phyloP scores from a whole-genome alignment of 1,140 invertebrate genomes.

The Epicauta chinensis region DNA sequence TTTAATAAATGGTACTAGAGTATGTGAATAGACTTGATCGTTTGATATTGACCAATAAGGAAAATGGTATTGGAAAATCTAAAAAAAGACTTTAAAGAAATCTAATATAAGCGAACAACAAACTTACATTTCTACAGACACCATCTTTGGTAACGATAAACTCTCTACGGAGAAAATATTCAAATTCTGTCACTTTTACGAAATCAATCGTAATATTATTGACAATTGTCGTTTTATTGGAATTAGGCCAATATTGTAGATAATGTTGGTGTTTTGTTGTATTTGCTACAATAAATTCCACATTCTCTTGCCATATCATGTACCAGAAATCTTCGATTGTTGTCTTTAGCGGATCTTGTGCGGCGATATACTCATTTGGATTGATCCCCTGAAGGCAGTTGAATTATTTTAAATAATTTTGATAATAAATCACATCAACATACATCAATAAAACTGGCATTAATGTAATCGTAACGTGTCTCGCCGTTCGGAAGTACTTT shows the following conservation, averaged over 20 bases:
- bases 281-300: conserved; percentile 66
- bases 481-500: no score
- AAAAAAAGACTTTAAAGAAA: no score
- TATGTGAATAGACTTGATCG: no score
- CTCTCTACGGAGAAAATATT: conserved; percentile 42
- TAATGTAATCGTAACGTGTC: conserved; percentile 12
- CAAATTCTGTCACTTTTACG: conserved; percentile 39
- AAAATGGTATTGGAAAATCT: no score
- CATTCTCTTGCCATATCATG: conserved; percentile 68
- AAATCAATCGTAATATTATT: no score
- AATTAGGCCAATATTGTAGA: conserved; percentile 56
- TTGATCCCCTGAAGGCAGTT: conserved; percentile 50
- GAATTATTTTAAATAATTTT: conserved; percentile 4
- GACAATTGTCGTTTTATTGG: conserved; percentile 8
- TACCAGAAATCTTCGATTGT: conserved; percentile 72
- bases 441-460: conserved; percentile 23
- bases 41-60: no score
- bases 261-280: conserved; percentile 18
- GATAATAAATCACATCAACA: neutral
- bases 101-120: no score
- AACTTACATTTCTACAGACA: no score
- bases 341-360: conserved; percentile 66
- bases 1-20: conserved; percentile 41
- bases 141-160: conserved; percentile 26
- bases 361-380: conserved; percentile 64